Base-by-base conservation (phyloP, 2,888 invertebrate species). In the Xestia rhomboidea region DNA sequence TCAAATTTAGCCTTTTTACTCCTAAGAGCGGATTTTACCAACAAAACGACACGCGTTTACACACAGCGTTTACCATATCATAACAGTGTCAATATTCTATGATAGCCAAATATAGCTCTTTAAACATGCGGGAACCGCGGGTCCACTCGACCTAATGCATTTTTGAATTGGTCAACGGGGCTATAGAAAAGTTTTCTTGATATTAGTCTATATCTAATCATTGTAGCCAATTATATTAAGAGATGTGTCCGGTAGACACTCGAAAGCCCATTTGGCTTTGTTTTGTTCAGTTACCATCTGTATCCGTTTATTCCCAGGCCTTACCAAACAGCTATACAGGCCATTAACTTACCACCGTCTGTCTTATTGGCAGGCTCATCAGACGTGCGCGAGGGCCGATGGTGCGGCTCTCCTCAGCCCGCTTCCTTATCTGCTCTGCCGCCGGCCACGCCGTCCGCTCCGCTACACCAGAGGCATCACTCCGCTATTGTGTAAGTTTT, bases 391-490 rank as follows among this genome's bases (percentile, higher is more conserved):
- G 96, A 96, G 85, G 93, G 93, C 10, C 94, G 97, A 24, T 97
- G 97, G 92, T 97, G 97, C 77, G 97, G 97, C 24, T 97, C 97
- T 0, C 97, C 97, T 75, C 97, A 97, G 76, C 96, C 97, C 51
- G 97, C 97, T 75, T 97, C 97, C 66, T 93, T 97, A 67, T 97
- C 97, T 72, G 97, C 97, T 3, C 95, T 97, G 81, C 97, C 97
- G 8, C 96, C 96, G 38, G 85, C 95, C 68, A 90, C 94, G 76
- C 93, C 95, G 46, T 93, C 95, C 82, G 93, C 92, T 30, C 95
- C 96, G 77, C 92, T 94, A 2, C 97, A 95, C 84, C 96, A 95
- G 86, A 91, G 96, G 79, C 96, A 96, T 84, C 96, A 96, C 89
- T 96, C 96, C 15, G 94, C 96, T 89, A 95, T 95, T 74, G 93